Evolutionary conservation across 2,888 invertebrate species (phyloP).

Genomic region (Diarsia dahlii): DNA sequence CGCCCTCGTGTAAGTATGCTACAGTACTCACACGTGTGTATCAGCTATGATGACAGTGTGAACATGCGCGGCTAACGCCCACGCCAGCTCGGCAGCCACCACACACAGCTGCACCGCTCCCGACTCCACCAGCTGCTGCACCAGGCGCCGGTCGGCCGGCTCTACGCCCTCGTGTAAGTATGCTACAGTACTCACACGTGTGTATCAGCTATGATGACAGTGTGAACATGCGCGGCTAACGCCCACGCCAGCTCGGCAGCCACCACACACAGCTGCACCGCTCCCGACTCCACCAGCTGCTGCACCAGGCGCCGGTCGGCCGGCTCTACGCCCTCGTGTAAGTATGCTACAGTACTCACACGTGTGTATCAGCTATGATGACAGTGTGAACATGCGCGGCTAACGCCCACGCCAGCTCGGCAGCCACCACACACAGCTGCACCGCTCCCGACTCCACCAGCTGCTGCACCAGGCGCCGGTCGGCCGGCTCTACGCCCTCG

Average conservation of each 20-base stretch:
- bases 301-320: slow-evolving; percentile 97
- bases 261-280: slow-evolving; percentile 97
- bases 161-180: slow-evolving; percentile 99
- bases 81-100: slow-evolving; percentile 97
- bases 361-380: slow-evolving; percentile 98
- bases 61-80: slow-evolving; percentile 97
- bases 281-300: slow-evolving; percentile 97
- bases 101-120: slow-evolving; percentile 98
- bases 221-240: slow-evolving; percentile 96
- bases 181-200: slow-evolving; percentile 94
- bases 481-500: slow-evolving; percentile 96
- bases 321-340: slow-evolving; percentile 97
- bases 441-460: slow-evolving; percentile 98
- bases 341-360: slow-evolving; percentile 95
- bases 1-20: slow-evolving; percentile 99
- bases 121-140: slow-evolving; percentile 97
- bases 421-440: slow-evolving; percentile 96
- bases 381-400: slow-evolving; percentile 98
- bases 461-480: slow-evolving; percentile 97
- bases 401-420: slow-evolving; percentile 98
- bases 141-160: slow-evolving; percentile 95
- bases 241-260: slow-evolving; percentile 98
- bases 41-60: slow-evolving; percentile 99
- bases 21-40: slow-evolving; percentile 94
- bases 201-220: slow-evolving; percentile 99